Conservation (phyloP, 2,113 vertebrate species). For the Apaloderma vittatum region DNA sequence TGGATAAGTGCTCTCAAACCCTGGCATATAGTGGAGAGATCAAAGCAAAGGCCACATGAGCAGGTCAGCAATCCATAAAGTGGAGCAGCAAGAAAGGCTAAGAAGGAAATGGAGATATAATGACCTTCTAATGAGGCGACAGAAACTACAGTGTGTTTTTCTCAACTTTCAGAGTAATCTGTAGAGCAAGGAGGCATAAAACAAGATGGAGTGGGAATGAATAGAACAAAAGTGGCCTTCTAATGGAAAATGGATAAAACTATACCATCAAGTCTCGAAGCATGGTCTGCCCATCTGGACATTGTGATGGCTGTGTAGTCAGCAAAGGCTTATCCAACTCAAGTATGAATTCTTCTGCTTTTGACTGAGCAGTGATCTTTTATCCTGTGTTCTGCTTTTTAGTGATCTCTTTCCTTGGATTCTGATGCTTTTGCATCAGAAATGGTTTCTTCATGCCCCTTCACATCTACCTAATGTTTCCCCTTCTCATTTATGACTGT, state of each 20-base stretch:
- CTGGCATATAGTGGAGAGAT: not conserved
- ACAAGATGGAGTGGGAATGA: not conserved
- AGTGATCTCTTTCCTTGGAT: not conserved
- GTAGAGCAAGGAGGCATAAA: not conserved
- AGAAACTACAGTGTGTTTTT: not conserved
- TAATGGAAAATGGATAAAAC: not conserved
- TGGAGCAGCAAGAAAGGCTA: not conserved
- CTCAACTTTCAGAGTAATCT: not conserved
- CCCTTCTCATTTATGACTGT: not conserved
- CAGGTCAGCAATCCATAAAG: not conserved
- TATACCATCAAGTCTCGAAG: not conserved
- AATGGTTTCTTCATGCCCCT: not conserved
- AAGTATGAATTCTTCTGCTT: not conserved
- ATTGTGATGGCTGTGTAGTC: not conserved
- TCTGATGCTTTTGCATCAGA: not conserved
- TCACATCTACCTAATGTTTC: not conserved
- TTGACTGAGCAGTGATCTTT: not conserved
- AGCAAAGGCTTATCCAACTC: not conserved
- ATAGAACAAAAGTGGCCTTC: not conserved
- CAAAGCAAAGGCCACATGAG: not conserved
- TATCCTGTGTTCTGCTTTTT: not conserved
- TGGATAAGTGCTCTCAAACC: not conserved
- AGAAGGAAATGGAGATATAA: not conserved
- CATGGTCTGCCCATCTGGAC: no score
- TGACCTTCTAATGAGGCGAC: not conserved